Percentiles rank a stretch among this genome's conserved stretches.
These are phyloP conservation scores for Campoletis sonorensis DNA, from an alignment of 1,140 invertebrate species.

Conservation along the genomic window DNA sequence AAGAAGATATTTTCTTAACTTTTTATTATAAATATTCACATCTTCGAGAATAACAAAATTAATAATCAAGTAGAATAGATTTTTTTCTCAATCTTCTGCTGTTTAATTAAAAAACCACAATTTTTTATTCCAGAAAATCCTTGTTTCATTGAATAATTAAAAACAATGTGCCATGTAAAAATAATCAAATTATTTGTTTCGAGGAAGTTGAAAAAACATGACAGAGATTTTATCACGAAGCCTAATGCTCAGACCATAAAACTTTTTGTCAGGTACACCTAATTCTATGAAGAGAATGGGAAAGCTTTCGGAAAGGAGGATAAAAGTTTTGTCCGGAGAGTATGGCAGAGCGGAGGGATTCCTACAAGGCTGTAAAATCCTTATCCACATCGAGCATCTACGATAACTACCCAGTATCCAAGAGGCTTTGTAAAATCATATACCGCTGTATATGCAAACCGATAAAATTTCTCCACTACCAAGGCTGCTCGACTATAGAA, in stretches of 20 bases:
- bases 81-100: too few relatives aligned
- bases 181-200: background rate
- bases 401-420: background rate
- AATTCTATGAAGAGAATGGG: background rate
- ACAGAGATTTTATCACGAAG: background rate
- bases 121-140: too few relatives aligned
- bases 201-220: background rate
- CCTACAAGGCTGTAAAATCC: background rate
- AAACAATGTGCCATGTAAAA: too few relatives aligned
- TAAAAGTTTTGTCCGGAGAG: background rate
- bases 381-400: constrained; percentile 3
- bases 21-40: background rate
- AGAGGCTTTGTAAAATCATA: background rate
- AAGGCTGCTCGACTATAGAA: background rate
- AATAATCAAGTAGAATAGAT: too few relatives aligned
- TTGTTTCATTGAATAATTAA: too few relatives aligned
- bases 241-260: background rate
- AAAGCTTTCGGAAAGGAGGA: background rate
- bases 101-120: too few relatives aligned
- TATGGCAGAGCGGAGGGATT: background rate
- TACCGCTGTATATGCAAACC: background rate
- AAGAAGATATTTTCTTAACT: background rate
- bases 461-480: background rate
- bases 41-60: too few relatives aligned
- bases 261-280: background rate